phyloP scores from a whole-genome alignment of 53 echinoderm and acorn worm species.

The Actinopyga echinites region DNA sequence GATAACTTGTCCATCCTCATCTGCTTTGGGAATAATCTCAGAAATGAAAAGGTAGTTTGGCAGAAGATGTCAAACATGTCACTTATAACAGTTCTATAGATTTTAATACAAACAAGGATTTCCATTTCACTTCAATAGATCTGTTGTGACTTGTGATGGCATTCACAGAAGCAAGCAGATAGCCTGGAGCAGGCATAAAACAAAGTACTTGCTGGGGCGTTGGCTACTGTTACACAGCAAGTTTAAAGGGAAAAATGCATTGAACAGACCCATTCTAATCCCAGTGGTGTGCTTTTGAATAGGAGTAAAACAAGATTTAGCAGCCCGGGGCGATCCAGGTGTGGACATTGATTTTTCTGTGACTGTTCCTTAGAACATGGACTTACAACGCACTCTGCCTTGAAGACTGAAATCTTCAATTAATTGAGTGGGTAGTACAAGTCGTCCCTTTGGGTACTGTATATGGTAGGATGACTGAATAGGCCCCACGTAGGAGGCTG shows the following conservation, averaged over 20 bases:
- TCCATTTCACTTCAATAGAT: background rate
- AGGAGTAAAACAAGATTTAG: background rate
- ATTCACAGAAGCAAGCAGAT: background rate
- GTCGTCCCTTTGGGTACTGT: slow-evolving; percentile 16
- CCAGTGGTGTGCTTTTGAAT: slow-evolving; percentile 20
- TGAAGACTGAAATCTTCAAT: too few species aligned
- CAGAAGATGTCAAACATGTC: too few species aligned
- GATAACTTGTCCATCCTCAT: too few species aligned
- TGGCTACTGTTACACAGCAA: background rate
- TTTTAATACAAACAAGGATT: too few species aligned
- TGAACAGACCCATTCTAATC: slow-evolving; percentile 21
- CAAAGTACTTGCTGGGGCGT: background rate
- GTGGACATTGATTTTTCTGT: slow-evolving; percentile 32
- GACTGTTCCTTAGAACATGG: slow-evolving; percentile 27
- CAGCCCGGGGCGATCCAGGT: slow-evolving; percentile 28
- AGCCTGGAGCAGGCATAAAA: background rate
- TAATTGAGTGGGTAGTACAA: slow-evolving; percentile 19
- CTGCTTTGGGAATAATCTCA: too few species aligned
- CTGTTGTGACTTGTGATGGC: slow-evolving; percentile 16
- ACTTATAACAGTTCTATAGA: too few species aligned
- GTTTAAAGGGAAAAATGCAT: background rate
- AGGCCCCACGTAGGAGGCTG: background rate
- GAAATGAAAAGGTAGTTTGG: too few species aligned
- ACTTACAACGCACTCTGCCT: background rate
- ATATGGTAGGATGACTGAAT: slow-evolving; percentile 19